Conservation (phyloP, 2,888 invertebrate species). For the Melieria picta region DNA sequence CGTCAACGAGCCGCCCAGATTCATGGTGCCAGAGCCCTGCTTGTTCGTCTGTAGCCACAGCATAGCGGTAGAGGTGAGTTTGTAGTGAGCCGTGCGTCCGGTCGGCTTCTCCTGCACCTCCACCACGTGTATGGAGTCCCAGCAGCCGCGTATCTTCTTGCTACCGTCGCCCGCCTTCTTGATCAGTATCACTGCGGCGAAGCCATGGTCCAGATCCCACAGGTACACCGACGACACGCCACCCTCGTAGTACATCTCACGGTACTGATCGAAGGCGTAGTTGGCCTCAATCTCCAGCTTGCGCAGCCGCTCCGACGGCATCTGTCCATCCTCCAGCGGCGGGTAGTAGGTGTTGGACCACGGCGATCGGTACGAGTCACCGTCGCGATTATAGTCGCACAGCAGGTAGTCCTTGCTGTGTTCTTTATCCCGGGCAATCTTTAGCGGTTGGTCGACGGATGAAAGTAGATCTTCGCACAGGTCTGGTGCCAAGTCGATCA, state of each 20-base stretch:
- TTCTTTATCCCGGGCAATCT: slow-evolving; percentile 94
- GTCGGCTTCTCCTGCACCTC: slow-evolving; percentile 97
- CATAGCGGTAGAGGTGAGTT: slow-evolving; percentile 99
- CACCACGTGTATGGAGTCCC: slow-evolving; percentile 99
- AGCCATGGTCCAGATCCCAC: slow-evolving; percentile 99
- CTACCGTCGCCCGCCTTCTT: slow-evolving; percentile 99
- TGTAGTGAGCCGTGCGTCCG: slow-evolving; percentile 95
- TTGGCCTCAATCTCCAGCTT: slow-evolving; percentile 98
- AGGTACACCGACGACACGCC: slow-evolving; percentile 99
- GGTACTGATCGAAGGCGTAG: slow-evolving; percentile 97
- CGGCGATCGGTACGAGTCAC: slow-evolving; percentile 97
- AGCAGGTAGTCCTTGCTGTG: slow-evolving; percentile 96
- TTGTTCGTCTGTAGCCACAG: slow-evolving; percentile 99
- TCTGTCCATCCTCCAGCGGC: slow-evolving; percentile 96
- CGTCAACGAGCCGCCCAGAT: slow-evolving; percentile 97
- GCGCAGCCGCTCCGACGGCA: slow-evolving; percentile 95
- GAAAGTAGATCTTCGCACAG: slow-evolving; percentile 97
- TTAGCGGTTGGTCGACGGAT: slow-evolving; percentile 97
- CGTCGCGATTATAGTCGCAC: slow-evolving; percentile 99
- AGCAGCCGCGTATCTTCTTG: slow-evolving; percentile 98
- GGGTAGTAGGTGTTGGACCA: slow-evolving; percentile 99
- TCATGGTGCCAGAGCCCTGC: slow-evolving; percentile 97
- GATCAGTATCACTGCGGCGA: slow-evolving; percentile 97
- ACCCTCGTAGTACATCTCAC: slow-evolving; percentile 99
- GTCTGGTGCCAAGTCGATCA: slow-evolving; percentile 95